phyloP scores from a whole-genome alignment of 2,888 invertebrate genomes.

The Tubiluchus corallicola region DNA sequence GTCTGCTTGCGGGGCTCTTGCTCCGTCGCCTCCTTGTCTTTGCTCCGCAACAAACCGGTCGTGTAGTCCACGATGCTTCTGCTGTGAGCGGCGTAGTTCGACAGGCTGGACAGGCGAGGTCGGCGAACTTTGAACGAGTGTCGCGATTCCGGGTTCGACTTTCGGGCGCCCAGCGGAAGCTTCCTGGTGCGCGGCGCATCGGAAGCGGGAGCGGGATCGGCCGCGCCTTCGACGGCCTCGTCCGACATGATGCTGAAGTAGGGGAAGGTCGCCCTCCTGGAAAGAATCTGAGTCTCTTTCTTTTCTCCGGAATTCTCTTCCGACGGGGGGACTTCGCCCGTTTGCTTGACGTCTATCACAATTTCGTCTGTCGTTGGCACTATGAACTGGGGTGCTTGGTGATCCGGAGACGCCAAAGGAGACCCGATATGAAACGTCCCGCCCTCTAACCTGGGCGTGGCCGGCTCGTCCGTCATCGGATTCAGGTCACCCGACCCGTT shows the following conservation, averaged over 20 bases:
- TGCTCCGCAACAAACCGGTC: neutral
- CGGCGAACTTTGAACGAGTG: neutral
- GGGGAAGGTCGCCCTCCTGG: neutral
- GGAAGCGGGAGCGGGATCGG: neutral
- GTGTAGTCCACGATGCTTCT: neutral
- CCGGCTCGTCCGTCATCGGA: no score
- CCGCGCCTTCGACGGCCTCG: neutral
- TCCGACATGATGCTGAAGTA: slow-evolving; percentile 1
- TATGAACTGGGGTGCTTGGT: no score
- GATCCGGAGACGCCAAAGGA: no score
- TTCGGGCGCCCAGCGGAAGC: neutral
- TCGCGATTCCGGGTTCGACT: neutral
- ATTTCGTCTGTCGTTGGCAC: neutral
- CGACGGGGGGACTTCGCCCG: neutral
- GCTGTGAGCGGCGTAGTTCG: neutral
- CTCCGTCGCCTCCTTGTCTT: neutral
- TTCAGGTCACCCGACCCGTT: no score
- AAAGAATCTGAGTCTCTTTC: neutral
- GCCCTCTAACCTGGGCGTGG: neutral
- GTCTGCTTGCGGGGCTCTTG: neutral
- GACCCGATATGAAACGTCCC: neutral
- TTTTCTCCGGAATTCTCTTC: neutral
- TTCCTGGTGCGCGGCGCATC: neutral
- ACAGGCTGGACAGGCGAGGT: neutral
- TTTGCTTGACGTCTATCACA: no score